phyloP scores from a whole-genome alignment of 2,113 vertebrate genomes.

The Choloepus hoffmanni region DNA sequence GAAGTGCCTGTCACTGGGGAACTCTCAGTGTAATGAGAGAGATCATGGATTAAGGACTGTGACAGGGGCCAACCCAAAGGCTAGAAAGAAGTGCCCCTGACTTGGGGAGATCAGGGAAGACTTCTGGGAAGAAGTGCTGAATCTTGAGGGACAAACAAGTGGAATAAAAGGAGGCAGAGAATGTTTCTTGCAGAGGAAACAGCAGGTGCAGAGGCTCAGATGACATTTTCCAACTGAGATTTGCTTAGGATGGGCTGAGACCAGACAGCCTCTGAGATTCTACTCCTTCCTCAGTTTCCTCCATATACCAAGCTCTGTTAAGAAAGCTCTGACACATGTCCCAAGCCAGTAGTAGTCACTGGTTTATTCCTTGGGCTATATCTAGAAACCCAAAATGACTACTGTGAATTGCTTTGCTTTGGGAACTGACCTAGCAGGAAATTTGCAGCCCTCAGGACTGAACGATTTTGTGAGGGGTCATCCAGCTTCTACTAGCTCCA shows the following conservation, averaged over 20 bases:
- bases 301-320: not conserved
- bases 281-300: not conserved
- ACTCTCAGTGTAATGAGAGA: not conserved
- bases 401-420: not conserved
- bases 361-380: not conserved
- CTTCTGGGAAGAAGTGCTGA: not conserved
- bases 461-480: not conserved
- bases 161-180: not conserved
- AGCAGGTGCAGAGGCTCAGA: not conserved
- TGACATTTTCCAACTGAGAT: not conserved
- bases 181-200: constrained; percentile 15
- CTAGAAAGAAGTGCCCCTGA: not conserved
- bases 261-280: not conserved
- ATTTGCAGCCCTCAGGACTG: not conserved
- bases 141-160: constrained; percentile 6
- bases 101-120: not conserved
- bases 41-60: not conserved
- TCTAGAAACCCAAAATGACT: not conserved
- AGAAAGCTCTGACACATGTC: not conserved
- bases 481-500: not conserved
- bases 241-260: not conserved
- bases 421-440: not conserved
- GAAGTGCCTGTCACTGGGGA: not conserved
- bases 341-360: too few relatives aligned
- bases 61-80: not conserved